A percentile compares a stretch with the other conserved stretches of the same genome.
phyloP scores from a whole-genome alignment of 1,140 invertebrate genomes.

The Sarcophaga peregrina region DNA sequence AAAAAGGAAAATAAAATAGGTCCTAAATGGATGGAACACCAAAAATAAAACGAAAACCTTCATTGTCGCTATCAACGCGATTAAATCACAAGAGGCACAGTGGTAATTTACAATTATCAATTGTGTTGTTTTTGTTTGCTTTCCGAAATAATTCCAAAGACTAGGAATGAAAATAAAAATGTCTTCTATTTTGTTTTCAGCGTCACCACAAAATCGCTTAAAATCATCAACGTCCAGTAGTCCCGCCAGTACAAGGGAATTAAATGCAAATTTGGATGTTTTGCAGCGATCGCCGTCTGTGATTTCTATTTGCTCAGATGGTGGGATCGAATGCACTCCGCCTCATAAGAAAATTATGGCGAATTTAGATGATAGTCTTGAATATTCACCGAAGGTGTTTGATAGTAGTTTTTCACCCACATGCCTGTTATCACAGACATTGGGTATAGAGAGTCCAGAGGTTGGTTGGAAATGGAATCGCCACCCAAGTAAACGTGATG shows the following conservation, averaged over 20 bases:
- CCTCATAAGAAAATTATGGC: constrained; percentile 52
- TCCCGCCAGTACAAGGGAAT: background rate
- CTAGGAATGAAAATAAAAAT: constrained; percentile 11
- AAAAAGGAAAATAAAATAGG: background rate
- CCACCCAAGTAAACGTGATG: constrained; percentile 16
- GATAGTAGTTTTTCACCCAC: constrained; percentile 57
- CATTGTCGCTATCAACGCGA: constrained; percentile 53
- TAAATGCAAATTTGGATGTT: background rate
- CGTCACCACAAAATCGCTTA: constrained; percentile 55
- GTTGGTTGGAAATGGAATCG: constrained; percentile 61
- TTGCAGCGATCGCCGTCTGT: constrained; percentile 43
- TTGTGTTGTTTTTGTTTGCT: background rate
- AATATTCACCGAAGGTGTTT: constrained; percentile 54
- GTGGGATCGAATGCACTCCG: constrained; percentile 52
- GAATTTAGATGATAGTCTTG: constrained; percentile 58
- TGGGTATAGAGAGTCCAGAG: constrained; percentile 58
- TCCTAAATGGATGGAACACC: constrained; percentile 53
- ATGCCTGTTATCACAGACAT: constrained; percentile 57
- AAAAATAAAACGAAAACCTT: constrained; percentile 52
- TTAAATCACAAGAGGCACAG: constrained; percentile 59
- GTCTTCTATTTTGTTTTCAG: constrained; percentile 45
- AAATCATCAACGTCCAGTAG: constrained; percentile 44
- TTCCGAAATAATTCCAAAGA: background rate
- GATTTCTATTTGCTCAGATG: constrained; percentile 49
- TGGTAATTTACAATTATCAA: constrained; percentile 47